These are phyloP conservation scores for Xenopus laevis DNA, from an alignment of 2,113 vertebrate species.

Conservation along the genomic window DNA sequence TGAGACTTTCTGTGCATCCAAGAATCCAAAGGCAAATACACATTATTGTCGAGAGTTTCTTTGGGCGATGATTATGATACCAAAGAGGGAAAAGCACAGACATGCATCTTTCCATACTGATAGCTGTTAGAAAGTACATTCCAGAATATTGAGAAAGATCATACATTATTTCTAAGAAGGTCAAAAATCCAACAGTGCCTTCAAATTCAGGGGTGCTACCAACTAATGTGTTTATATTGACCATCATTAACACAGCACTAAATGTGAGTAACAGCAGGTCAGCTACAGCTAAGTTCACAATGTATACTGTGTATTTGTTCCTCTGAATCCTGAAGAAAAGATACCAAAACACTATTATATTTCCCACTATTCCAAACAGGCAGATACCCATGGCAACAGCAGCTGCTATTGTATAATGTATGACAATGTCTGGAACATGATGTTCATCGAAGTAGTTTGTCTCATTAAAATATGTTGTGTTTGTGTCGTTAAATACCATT, in stretches of 20 bases:
- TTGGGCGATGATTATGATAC: not conserved
- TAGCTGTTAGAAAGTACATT: constrained; percentile 3
- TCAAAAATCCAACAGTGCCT: not conserved
- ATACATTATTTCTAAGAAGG: not conserved
- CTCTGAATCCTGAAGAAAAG: constrained; percentile 21
- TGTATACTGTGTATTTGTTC: constrained; percentile 26
- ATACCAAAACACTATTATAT: constrained; percentile 26
- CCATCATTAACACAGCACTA: not conserved
- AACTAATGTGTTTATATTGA: constrained; percentile 12
- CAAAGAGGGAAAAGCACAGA: constrained; percentile 21
- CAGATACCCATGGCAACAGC: constrained; percentile 10
- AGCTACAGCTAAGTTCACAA: constrained; percentile 35
- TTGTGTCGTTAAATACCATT: not conserved
- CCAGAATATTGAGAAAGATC: not conserved
- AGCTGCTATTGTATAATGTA: constrained; percentile 13
- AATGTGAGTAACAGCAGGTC: constrained; percentile 16
- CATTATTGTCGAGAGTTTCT: not conserved
- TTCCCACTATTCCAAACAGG: constrained; percentile 25
- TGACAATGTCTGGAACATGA: not conserved
- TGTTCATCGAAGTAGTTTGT: not conserved
- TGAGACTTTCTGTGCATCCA: constrained; percentile 30
- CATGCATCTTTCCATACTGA: constrained; percentile 9
- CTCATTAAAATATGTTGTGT: not conserved
- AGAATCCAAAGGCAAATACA: constrained; percentile 2
- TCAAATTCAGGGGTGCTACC: not conserved